A percentile compares a stretch with the other conserved stretches of the same genome.
Evolutionary conservation across 2,797 vertebrate species (phyloP).

Genomic region (Anguilla marmorata): DNA sequence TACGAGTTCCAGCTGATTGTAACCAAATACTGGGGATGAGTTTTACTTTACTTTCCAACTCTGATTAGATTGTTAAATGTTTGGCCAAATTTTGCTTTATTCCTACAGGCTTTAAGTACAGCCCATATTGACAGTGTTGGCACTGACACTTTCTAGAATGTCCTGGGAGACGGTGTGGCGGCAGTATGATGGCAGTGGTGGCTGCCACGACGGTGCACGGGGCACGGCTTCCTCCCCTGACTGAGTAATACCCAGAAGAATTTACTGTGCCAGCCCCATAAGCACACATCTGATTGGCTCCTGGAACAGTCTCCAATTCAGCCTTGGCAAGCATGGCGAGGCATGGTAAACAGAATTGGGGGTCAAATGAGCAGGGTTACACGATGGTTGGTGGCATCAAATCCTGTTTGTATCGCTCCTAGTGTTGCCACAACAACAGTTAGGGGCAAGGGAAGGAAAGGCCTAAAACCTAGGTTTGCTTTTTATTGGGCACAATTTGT

Average conservation of each 20-base stretch:
- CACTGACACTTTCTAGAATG: slow-evolving; percentile 17
- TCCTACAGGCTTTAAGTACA: not conserved
- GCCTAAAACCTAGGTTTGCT: not conserved
- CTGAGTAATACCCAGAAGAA: not conserved
- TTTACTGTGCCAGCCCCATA: not conserved
- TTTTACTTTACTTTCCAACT: not conserved
- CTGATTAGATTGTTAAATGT: not conserved
- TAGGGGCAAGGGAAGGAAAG: not conserved
- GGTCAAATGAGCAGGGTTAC: not conserved
- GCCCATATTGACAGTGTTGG: slow-evolving; percentile 53
- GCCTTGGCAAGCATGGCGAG: not conserved
- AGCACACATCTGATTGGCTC: not conserved
- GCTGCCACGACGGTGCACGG: not conserved
- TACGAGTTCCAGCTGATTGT: not conserved
- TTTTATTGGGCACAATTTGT: not conserved
- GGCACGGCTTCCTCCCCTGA: not conserved
- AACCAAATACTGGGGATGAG: not conserved
- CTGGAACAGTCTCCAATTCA: not conserved
- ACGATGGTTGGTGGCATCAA: not conserved
- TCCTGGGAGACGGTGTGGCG: not conserved
- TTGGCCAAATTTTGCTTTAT: not conserved
- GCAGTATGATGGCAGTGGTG: not conserved
- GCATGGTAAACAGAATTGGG: not conserved
- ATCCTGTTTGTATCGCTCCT: not conserved
- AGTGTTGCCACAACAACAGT: not conserved